phyloP scores from a whole-genome alignment of 2,113 vertebrate species.

The Platichthys stellatus region DNA sequence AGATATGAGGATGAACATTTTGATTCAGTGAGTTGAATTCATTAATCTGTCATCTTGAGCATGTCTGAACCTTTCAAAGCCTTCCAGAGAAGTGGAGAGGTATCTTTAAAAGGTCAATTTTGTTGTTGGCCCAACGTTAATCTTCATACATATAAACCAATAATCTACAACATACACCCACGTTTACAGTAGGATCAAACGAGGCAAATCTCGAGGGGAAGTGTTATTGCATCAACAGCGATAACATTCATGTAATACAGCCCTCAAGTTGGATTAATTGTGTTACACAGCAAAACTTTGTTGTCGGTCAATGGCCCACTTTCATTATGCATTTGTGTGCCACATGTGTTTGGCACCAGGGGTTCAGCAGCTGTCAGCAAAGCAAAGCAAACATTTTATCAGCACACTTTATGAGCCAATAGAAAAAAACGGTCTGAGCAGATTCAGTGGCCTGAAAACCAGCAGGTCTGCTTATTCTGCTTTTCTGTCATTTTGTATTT shows the following conservation, averaged over 20 bases:
- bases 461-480: background rate
- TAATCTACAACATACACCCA: background rate
- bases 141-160: background rate
- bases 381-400: background rate
- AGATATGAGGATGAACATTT: slow-evolving; percentile 19
- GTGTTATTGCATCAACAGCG: background rate
- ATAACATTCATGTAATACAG: background rate
- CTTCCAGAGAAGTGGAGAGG: background rate
- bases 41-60: slow-evolving; percentile 12
- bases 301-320: background rate
- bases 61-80: slow-evolving; percentile 18
- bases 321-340: background rate
- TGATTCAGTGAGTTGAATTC: background rate
- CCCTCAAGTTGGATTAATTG: background rate
- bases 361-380: background rate
- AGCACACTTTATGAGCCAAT: background rate
- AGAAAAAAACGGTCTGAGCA: background rate
- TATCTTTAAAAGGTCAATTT: background rate
- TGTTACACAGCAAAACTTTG: background rate
- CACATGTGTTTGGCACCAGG: background rate
- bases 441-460: background rate
- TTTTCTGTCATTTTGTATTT: background rate
- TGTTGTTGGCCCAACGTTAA: background rate
- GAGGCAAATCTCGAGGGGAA: background rate
- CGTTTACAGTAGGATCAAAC: background rate